Percentiles rank a stretch among this genome's conserved stretches.
Conservation (phyloP, 2,113 vertebrate species). For the Gasterosteus aculeatus region DNA sequence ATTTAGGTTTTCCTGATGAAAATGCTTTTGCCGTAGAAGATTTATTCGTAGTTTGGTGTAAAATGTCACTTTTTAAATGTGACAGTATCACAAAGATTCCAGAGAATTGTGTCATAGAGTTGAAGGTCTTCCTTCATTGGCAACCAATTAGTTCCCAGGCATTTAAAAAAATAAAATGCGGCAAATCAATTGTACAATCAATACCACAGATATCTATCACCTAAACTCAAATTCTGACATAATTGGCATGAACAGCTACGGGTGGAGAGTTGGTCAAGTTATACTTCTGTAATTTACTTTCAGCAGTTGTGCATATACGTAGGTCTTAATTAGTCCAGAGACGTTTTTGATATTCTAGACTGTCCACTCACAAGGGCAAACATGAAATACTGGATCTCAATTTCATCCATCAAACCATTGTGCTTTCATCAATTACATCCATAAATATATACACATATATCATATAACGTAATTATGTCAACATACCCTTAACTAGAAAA, state of each 20-base stretch:
- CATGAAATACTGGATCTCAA: neutral
- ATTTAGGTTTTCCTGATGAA: neutral
- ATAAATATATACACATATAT: too few relatives aligned
- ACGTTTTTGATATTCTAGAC: neutral
- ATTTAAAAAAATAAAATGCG: neutral
- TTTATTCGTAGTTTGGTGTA: neutral
- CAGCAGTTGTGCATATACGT: neutral
- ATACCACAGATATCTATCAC: neutral
- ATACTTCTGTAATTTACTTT: neutral
- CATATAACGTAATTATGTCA: neutral
- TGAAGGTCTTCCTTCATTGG: neutral
- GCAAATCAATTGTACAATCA: neutral
- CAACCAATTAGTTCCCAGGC: neutral
- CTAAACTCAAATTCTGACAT: neutral
- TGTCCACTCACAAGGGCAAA: neutral
- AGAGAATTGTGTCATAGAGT: neutral
- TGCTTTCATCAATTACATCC: neutral
- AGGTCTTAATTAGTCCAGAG: neutral
- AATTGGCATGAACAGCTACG: neutral
- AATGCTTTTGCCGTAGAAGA: neutral
- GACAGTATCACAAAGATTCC: neutral
- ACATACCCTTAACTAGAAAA: neutral
- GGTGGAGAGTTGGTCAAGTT: neutral
- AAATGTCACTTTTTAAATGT: conserved; percentile 22
- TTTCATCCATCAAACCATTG: neutral